Conservation (phyloP, 2,113 vertebrate genomes). For the Laticauda laticaudata region DNA sequence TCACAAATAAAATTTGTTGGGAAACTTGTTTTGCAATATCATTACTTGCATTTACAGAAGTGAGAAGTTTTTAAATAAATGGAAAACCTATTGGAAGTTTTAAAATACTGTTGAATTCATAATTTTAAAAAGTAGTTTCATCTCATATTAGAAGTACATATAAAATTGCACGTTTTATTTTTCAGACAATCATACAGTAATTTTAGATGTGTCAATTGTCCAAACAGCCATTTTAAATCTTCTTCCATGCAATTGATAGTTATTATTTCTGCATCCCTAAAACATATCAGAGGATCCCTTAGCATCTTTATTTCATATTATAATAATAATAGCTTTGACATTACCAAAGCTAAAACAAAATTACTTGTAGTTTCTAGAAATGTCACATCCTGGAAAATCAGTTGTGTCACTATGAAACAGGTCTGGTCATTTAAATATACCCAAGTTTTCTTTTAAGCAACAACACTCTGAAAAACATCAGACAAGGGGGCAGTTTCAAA, state of each 20-base stretch:
- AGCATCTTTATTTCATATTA: not conserved
- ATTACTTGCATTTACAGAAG: not conserved
- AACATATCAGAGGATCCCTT: not conserved
- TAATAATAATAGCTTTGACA: not conserved
- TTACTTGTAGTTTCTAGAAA: not conserved
- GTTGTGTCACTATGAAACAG: not conserved
- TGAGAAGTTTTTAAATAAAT: not conserved
- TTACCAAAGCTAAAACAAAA: not conserved
- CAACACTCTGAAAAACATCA: not conserved
- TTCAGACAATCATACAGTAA: not conserved
- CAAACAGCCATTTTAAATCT: not conserved
- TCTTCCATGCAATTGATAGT: not conserved
- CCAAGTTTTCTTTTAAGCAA: not conserved
- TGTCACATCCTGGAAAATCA: not conserved
- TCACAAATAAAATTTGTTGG: not conserved
- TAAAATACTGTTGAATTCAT: not conserved
- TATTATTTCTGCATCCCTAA: not conserved
- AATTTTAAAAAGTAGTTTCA: not conserved
- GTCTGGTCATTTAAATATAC: not conserved
- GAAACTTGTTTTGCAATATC: not conserved
- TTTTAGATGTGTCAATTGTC: not conserved
- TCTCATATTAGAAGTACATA: not conserved
- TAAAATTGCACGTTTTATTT: not conserved
- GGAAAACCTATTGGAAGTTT: not conserved
- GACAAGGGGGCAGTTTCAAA: not conserved